Conservation (phyloP, 2,797 vertebrate genomes). For the Peromyscus nudipes region DNA sequence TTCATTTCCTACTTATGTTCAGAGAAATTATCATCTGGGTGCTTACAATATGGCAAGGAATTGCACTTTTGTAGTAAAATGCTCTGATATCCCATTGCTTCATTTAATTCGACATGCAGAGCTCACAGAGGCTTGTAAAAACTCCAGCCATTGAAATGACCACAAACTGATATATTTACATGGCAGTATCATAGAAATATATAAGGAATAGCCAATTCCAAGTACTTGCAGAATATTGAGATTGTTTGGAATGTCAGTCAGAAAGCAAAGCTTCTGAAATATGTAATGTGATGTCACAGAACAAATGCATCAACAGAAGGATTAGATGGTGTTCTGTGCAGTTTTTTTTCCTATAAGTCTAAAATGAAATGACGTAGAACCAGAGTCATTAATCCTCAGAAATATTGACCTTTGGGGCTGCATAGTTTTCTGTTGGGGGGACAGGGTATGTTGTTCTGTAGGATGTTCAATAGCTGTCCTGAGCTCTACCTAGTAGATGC, state of each 20-base stretch:
- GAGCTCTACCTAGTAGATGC: background rate
- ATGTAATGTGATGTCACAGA: background rate
- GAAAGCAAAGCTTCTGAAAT: background rate
- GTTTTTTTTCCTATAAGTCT: background rate
- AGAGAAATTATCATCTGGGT: constrained; percentile 40
- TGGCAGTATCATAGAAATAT: background rate
- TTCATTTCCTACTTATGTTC: constrained; percentile 60
- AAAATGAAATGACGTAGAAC: background rate
- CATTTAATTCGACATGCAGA: background rate
- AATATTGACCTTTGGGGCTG: background rate
- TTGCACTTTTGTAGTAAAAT: background rate
- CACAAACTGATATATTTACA: background rate
- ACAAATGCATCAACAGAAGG: background rate
- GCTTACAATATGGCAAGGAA: background rate
- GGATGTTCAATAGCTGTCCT: background rate
- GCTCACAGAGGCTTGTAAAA: background rate
- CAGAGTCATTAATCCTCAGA: background rate
- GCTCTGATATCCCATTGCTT: background rate
- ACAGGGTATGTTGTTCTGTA: rapidly evolving
- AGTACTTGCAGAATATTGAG: background rate
- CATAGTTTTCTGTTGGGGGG: background rate
- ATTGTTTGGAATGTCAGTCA: background rate
- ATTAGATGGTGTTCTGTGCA: background rate
- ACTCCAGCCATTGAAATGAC: background rate
- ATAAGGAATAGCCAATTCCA: background rate